These are phyloP conservation scores for Lates japonicus DNA, from an alignment of 2,797 vertebrate species.

Conservation along the genomic window DNA sequence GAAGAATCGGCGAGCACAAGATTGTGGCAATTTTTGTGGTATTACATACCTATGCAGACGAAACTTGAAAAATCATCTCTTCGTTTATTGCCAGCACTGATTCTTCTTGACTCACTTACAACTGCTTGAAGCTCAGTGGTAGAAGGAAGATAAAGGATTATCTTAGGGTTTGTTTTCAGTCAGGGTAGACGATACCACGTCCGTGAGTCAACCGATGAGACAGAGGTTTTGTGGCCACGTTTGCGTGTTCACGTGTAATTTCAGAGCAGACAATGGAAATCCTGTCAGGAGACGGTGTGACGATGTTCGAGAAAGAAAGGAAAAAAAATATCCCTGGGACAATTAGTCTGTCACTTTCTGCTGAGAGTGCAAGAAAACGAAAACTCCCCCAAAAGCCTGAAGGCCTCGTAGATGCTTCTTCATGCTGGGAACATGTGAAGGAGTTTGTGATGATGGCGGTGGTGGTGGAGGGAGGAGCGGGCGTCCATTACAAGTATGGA, in stretches of 20 bases:
- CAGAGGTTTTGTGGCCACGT: constrained; percentile 3
- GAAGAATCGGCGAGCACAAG: too few species aligned
- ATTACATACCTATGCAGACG: too few species aligned
- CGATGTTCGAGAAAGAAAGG: background rate
- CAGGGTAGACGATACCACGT: background rate
- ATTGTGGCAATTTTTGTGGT: too few species aligned
- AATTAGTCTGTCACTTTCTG: constrained; percentile 65
- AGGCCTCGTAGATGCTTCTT: constrained; percentile 27
- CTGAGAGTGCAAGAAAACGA: constrained; percentile 69
- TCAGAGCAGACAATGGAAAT: constrained; percentile 62
- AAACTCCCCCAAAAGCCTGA: too few species aligned
- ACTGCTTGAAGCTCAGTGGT: background rate
- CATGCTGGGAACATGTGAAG: constrained; percentile 31
- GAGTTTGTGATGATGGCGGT: background rate
- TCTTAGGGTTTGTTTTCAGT: background rate
- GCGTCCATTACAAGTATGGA: constrained; percentile 64
- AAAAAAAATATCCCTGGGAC: background rate
- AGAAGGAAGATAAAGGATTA: too few species aligned
- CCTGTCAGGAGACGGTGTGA: constrained; percentile 53
- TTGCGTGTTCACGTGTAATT: constrained; percentile 52
- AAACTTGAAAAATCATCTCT: too few species aligned
- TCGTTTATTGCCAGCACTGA: too few species aligned
- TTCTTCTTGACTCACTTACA: too few species aligned
- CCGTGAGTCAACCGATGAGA: constrained; percentile 38
- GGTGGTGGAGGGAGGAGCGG: background rate